Evolutionary conservation across 1,140 invertebrate species (phyloP), one percentile per base, ranked within the genome.

Genomic region (Drosophila watanabei): DNA sequence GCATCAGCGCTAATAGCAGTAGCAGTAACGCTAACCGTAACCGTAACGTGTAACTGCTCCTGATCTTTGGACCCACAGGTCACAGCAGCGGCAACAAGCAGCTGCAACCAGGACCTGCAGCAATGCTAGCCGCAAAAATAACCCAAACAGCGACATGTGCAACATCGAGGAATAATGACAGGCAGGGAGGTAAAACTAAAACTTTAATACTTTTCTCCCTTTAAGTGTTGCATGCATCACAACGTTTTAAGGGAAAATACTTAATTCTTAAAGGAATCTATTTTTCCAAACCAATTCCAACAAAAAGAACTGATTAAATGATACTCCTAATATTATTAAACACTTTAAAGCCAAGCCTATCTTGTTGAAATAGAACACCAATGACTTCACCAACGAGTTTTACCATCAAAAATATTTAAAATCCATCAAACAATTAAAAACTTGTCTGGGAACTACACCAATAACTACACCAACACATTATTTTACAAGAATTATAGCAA

Each of bases 1-100:
- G 52, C 32, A 57, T 24, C 24, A n/a, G 0, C 8, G 28, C 28
- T 16, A 33, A 45, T 18, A 16, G 30, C n/a, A 30, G 49, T 56
- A 57, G 14, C 57, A 35, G 37, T 20, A 43, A 28, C 30, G 18
- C n/a, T 46, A 24, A 8, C 30, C 16, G 24, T 46, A 24, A 8
- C 13, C 30, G 39, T 62, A 35, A 35, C 24, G n/a, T n/a, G 39
- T 13, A 64, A 68, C 41, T 30, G 59, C 8, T 35, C 9, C 6
- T 63, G 58, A 66, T 66, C 63, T 20, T 20, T 6, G 20, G 20
- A 33, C 20, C 39, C 54, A 59, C 13, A 64, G 63, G 37, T 45
- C 58, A 63, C 63, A 28, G 62, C 63, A 28, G 62, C 18, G 28
- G 57, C 37, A 65, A 65, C 62, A 60, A 24, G 54, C 35, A 30